Evolutionary conservation across 2,888 invertebrate genomes (phyloP).

Genomic region (Lasioglossum figueresi): DNA sequence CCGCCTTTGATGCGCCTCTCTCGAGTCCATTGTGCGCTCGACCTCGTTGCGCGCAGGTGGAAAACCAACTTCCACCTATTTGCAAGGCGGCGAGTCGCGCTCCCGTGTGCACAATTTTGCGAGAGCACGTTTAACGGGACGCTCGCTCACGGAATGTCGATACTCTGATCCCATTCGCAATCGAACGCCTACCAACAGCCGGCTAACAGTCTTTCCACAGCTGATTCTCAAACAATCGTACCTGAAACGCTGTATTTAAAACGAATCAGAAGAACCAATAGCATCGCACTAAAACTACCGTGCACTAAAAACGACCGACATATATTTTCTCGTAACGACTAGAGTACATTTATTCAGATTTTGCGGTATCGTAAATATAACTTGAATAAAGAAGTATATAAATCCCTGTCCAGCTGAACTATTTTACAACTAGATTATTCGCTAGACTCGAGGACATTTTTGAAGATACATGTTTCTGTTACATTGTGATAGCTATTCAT

Average conservation of each 20-base stretch:
- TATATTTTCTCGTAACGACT: neutral
- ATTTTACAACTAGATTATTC: too few relatives aligned
- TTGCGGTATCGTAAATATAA: too few relatives aligned
- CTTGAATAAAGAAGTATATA: too few relatives aligned
- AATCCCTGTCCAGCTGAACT: too few relatives aligned
- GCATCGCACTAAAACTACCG: neutral
- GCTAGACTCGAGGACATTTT: too few relatives aligned
- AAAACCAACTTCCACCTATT: conserved; percentile 48
- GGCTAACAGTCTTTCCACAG: neutral
- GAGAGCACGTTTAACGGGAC: conserved; percentile 8
- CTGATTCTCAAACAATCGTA: neutral
- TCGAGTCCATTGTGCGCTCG: conserved; percentile 47
- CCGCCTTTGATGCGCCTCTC: conserved; percentile 22
- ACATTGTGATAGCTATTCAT: too few relatives aligned
- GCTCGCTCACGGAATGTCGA: neutral
- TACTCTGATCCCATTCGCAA: neutral
- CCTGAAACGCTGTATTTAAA: too few relatives aligned
- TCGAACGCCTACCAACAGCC: neutral
- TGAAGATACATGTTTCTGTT: too few relatives aligned
- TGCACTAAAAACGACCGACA: neutral
- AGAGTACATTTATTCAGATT: too few relatives aligned
- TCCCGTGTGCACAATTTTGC: neutral
- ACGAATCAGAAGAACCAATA: neutral
- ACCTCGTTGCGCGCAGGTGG: conserved; percentile 68
- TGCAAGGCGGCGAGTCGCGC: neutral